phyloP scores from a whole-genome alignment of 2,888 invertebrate species.

The Hoplodrina blanda region DNA sequence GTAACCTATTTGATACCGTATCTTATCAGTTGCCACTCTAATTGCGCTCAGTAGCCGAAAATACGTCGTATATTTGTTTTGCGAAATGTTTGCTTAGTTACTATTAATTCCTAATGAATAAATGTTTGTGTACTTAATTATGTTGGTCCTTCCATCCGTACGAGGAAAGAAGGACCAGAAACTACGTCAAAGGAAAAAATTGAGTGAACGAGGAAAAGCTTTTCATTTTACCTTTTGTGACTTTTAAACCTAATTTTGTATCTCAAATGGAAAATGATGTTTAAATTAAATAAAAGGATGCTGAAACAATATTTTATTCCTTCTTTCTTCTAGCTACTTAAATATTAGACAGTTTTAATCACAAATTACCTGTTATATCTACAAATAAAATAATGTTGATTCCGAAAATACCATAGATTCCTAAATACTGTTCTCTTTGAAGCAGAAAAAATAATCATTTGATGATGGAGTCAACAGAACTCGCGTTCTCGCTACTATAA shows the following conservation, averaged over 20 bases:
- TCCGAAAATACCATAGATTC: not conserved
- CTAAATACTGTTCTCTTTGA: slow-evolving; percentile 8
- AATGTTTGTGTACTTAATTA: slow-evolving; percentile 15
- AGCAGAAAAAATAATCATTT: slow-evolving; percentile 8
- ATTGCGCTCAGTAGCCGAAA: slow-evolving; percentile 45
- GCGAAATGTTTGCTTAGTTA: slow-evolving; percentile 14
- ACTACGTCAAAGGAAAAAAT: not conserved
- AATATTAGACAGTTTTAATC: slow-evolving; percentile 3
- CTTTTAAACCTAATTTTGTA: slow-evolving; percentile 4
- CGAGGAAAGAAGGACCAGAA: slow-evolving; percentile 10
- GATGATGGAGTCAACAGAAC: slow-evolving; percentile 15
- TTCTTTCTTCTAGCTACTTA: not conserved
- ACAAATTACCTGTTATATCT: not conserved
- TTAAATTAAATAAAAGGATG: not conserved
- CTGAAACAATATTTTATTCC: not conserved
- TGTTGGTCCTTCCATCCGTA: slow-evolving; percentile 4
- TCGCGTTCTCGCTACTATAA: not conserved
- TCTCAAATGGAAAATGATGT: slow-evolving; percentile 7
- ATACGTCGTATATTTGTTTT: slow-evolving; percentile 36
- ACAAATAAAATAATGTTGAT: not conserved
- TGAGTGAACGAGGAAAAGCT: slow-evolving; percentile 10
- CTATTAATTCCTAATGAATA: slow-evolving; percentile 14
- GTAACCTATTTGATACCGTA: slow-evolving; percentile 59
- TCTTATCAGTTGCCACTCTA: slow-evolving; percentile 51
- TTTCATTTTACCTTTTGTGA: slow-evolving; percentile 8